Evolutionary conservation across 2,113 vertebrate genomes (phyloP), one percentile per base, ranked within the genome.

Genomic region (Xenopus laevis): DNA sequence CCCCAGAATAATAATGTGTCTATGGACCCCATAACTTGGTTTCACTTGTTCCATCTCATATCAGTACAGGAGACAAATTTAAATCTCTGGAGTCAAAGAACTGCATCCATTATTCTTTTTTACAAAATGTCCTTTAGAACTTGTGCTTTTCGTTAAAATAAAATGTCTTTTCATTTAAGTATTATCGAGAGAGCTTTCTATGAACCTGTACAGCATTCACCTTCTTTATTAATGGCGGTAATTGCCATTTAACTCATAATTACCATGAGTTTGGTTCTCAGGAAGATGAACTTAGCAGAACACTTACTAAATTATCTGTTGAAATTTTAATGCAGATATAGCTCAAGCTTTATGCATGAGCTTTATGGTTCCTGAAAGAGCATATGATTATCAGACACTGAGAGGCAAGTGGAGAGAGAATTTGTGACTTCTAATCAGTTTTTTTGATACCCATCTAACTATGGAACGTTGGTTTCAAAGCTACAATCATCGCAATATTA

Each of bases 401-500:
- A 12, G 27, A 64, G 33, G 23, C 17, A 21, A 50, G 66, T 52
- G 16, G 30, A 46, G 17, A 65, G 63, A 64, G 45, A 18, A 55
- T 52, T 50, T 57, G 53, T 21, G 3, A 15, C 0, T 10, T 62
- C 68, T 77, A 46, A 79, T 83, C 78, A 80, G 81, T 11, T 71
- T 55, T 78, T 71, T 23, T 77, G 13, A 62, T 74, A 69, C 67
- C 23, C 76, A 71, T 84, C 80, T 86, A 72, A 81, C 74, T 78
- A 73, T 78, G 79, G 80, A 79, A 77, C 80, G 77, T 76, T 65
- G 23, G 71, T 57, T 79, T 81, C 77, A 10, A 1, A 72, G 80
- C 78, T 81, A 76, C 82, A 82, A 71, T 84, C 79, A 73, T 79
- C 82, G 73, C 83, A 78, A 74, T 82, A 82, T 83, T 83, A 79